These are phyloP conservation scores for Atethmia centrago DNA, from an alignment of 2,888 invertebrate species.

Conservation along the genomic window DNA sequence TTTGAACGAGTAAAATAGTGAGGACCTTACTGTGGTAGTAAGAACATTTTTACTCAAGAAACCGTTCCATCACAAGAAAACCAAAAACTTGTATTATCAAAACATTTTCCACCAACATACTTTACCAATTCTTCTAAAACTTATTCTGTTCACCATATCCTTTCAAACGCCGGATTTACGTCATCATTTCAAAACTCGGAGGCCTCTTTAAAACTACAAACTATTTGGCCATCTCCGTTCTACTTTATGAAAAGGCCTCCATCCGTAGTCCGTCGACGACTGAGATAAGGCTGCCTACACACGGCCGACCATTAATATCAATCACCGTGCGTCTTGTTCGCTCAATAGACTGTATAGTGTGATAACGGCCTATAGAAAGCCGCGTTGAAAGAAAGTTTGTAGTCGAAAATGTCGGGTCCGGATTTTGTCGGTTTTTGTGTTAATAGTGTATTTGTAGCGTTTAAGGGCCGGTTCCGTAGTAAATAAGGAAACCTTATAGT, in stretches of 20 bases:
- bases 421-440: slow-evolving; percentile 44
- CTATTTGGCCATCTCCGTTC: slow-evolving; percentile 69
- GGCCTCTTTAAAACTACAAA: slow-evolving; percentile 67
- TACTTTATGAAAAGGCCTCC: slow-evolving; percentile 72
- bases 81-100: slow-evolving; percentile 27
- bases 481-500: too few species aligned
- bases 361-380: slow-evolving; percentile 83
- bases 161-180: slow-evolving; percentile 37
- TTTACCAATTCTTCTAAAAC: slow-evolving; percentile 37
- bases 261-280: slow-evolving; percentile 76
- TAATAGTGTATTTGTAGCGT: slow-evolving; percentile 35
- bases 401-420: slow-evolving; percentile 51
- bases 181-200: slow-evolving; percentile 46
- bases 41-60: not conserved
- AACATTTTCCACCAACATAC: slow-evolving; percentile 29
- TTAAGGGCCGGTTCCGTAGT: not conserved
- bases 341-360: slow-evolving; percentile 72
- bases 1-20: not conserved
- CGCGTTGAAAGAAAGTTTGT: slow-evolving; percentile 67
- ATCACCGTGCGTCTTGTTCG: slow-evolving; percentile 79
- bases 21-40: not conserved
- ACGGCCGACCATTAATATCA: slow-evolving; percentile 83
- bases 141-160: slow-evolving; percentile 42
- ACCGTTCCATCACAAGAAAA: not conserved
- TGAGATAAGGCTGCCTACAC: slow-evolving; percentile 79